phyloP scores from a whole-genome alignment of 2,797 vertebrate genomes.

The Rhinoraja longicauda region DNA sequence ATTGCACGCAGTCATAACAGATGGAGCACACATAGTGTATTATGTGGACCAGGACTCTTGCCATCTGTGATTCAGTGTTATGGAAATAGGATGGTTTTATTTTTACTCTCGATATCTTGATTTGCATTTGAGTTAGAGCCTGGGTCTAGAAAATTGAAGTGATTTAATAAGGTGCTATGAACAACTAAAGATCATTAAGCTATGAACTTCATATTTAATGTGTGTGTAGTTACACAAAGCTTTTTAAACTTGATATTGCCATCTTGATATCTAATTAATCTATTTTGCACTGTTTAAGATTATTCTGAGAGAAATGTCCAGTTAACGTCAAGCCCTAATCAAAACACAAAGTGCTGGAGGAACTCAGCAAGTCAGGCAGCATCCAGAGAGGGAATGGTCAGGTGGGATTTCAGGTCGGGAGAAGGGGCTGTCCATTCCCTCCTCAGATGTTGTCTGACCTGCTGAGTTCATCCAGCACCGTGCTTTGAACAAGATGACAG shows the following conservation, averaged over 20 bases:
- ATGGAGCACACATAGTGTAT: background rate
- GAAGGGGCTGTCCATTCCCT: too few relatives aligned
- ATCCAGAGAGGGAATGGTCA: too few relatives aligned
- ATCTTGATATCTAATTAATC: background rate
- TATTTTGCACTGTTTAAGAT: background rate
- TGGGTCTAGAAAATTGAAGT: background rate
- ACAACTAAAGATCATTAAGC: background rate
- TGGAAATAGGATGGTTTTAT: background rate
- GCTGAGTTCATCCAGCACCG: too few relatives aligned
- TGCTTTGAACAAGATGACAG: too few relatives aligned
- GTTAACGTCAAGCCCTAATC: background rate
- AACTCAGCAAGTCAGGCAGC: too few relatives aligned
- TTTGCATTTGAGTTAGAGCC: background rate
- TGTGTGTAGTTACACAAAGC: background rate
- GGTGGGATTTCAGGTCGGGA: too few relatives aligned
- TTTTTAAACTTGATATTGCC: background rate
- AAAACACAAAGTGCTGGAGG: too few relatives aligned
- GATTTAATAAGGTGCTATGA: background rate
- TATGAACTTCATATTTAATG: background rate
- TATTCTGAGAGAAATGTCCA: background rate
- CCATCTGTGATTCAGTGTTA: background rate
- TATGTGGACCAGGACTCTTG: background rate
- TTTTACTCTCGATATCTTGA: background rate
- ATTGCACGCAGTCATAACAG: background rate
- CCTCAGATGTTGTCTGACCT: too few relatives aligned